A percentile compares a stretch with the other conserved stretches of the same genome.
Evolutionary conservation across 37 sponge, comb jelly and placozoan species (phyloP).

Genomic region (Agelas oroides): DNA sequence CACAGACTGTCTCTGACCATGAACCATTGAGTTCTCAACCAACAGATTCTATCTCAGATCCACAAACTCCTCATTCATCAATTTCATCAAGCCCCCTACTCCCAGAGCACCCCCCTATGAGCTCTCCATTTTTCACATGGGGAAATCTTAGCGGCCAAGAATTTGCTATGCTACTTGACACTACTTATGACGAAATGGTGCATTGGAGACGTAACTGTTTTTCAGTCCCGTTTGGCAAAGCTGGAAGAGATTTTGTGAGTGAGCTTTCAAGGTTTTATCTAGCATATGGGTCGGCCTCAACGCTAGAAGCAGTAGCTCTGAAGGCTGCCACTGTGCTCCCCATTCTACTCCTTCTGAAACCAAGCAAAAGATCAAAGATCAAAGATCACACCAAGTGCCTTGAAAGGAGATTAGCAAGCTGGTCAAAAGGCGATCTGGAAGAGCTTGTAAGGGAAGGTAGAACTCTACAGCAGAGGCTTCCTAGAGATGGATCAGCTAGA

Average conservation of each 20-base stretch:
- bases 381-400: not conserved
- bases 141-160: not conserved
- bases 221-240: not conserved
- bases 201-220: not conserved
- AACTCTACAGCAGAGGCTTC: conserved; percentile 2
- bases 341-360: not conserved
- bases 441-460: conserved; percentile 25
- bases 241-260: not conserved
- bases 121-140: not conserved
- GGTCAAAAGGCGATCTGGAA: conserved; percentile 25
- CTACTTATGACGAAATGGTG: not conserved
- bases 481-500: not conserved
- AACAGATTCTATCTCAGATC: too few relatives aligned
- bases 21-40: too few relatives aligned
- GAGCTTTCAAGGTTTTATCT: not conserved
- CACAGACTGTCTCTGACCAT: too few relatives aligned
- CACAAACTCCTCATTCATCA: too few relatives aligned
- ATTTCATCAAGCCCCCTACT: conserved; percentile 3
- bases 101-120: not conserved
- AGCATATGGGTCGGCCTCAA: not conserved
- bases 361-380: not conserved
- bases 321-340: not conserved
- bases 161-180: not conserved
- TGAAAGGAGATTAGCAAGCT: not conserved
- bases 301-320: not conserved